A percentile compares a stretch with the other conserved stretches of the same genome.
These are phyloP conservation scores for Pachydiplax longipennis DNA, from an alignment of 2,888 invertebrate genomes.

Conservation along the genomic window DNA sequence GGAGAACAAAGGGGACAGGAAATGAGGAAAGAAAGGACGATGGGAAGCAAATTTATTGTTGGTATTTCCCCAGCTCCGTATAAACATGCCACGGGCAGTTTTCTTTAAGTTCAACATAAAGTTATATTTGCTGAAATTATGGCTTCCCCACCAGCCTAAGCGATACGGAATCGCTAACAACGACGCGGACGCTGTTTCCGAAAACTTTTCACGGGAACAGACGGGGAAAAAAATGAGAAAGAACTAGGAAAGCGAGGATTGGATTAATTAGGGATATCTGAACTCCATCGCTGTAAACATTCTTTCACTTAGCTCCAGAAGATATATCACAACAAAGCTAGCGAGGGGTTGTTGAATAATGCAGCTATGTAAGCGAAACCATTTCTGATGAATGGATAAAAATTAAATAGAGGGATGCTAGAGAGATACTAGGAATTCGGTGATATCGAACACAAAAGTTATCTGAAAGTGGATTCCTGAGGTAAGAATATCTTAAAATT, in stretches of 20 bases:
- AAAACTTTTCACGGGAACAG: neutral
- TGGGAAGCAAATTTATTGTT: neutral
- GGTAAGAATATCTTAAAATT: too few species aligned
- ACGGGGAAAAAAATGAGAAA: neutral
- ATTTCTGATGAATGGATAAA: too few species aligned
- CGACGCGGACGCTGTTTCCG: too few species aligned
- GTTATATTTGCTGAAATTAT: neutral
- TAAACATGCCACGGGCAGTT: neutral
- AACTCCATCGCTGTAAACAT: too few species aligned
- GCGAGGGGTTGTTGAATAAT: too few species aligned
- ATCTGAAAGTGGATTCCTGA: too few species aligned
- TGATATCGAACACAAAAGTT: too few species aligned
- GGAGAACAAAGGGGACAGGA: neutral
- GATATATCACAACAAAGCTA: too few species aligned
- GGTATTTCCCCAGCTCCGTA: neutral
- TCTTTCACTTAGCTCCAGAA: too few species aligned
- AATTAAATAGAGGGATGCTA: too few species aligned
- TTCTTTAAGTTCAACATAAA: neutral
- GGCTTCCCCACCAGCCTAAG: neutral
- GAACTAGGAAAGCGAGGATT: neutral
- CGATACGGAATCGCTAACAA: neutral
- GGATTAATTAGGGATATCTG: neutral
- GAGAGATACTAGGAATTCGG: too few species aligned
- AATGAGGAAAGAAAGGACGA: neutral
- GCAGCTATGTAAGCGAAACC: too few species aligned